phyloP scores from a whole-genome alignment of 2,797 vertebrate genomes.

The Podarcis lilfordi region DNA sequence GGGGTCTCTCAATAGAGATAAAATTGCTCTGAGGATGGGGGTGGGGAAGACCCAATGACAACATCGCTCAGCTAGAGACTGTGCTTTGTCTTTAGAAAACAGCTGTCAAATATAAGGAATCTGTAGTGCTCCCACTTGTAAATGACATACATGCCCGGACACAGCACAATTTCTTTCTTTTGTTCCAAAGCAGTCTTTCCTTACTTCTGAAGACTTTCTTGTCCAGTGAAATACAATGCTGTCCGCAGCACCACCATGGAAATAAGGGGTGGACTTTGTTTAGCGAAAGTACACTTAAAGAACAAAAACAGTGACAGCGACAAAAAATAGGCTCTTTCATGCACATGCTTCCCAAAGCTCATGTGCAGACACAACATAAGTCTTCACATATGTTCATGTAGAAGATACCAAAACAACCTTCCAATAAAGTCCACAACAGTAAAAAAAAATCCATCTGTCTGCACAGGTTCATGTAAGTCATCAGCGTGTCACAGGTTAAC shows the following conservation, averaged over 20 bases:
- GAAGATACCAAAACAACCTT: background rate
- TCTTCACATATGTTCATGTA: background rate
- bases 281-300: slow-evolving; percentile 18
- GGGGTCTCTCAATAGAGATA: slow-evolving; percentile 65
- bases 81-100: slow-evolving; percentile 67
- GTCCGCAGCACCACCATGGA: background rate
- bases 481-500: background rate
- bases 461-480: background rate
- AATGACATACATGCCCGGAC: slow-evolving; percentile 48
- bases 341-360: slow-evolving; percentile 1
- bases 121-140: slow-evolving; percentile 66
- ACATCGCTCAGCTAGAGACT: slow-evolving; percentile 73
- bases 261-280: slow-evolving; percentile 23
- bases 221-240: slow-evolving; percentile 26
- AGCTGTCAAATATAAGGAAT: slow-evolving; percentile 71
- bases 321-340: background rate
- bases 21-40: slow-evolving; percentile 67
- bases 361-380: background rate
- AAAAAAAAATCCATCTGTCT: background rate
- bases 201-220: slow-evolving; percentile 48
- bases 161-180: slow-evolving; percentile 66
- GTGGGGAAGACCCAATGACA: slow-evolving; percentile 68
- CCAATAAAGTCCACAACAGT: background rate
- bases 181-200: slow-evolving; percentile 63
- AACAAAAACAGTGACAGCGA: background rate